Base-by-base conservation (phyloP, 2,113 vertebrate genomes). In the Anseranas semipalmata region DNA sequence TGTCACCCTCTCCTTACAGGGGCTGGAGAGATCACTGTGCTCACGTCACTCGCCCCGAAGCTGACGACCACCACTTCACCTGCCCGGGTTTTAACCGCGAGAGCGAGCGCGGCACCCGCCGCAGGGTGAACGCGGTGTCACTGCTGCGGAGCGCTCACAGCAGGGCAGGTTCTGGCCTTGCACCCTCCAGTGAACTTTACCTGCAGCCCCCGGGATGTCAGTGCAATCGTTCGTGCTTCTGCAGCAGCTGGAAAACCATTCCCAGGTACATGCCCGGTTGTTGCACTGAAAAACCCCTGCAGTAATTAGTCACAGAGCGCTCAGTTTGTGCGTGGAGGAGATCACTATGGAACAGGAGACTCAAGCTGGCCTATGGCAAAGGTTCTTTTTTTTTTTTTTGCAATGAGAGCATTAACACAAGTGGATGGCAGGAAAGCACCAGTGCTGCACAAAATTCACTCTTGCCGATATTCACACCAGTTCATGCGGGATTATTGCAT, bases 121-220 rank as follows among this genome's bases (percentile, higher is more conserved):
- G 1, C 46, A 0, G 0, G 2, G 56, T 7, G 6, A 48, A 25
- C 18, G 7, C 77, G 24, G 45, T 25, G 70, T 81, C 18, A 1
- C 22, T 9, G 2, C 80, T 13, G 15, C 4, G 1, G 6, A 53
- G 22, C 70, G 4, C 41, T 11, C 33, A 52, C 45, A 58, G 77
- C 79, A 63, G 18, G 2, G 10, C 84, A 58, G 41, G 21, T 41
- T 58, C 75, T 45, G 13, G 8, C 53, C 63, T 1, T 0, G 7
- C 62, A 32, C 35, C n/a, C 52, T 62, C 55, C 11, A 9, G 41
- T 6, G 46, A 75, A 35, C 52, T 27, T 27, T 3, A n/a, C 39
- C 89, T 70, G 67, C 72, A 73, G 81, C 30, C 39, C 45, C 16
- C 5, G 0, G 33, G 15, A 52, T 4, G 14, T 45, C 75, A 73